Evolutionary conservation across 2,113 vertebrate species (phyloP), one percentile per base, ranked within the genome.

Genomic region (Cettia cetti): DNA sequence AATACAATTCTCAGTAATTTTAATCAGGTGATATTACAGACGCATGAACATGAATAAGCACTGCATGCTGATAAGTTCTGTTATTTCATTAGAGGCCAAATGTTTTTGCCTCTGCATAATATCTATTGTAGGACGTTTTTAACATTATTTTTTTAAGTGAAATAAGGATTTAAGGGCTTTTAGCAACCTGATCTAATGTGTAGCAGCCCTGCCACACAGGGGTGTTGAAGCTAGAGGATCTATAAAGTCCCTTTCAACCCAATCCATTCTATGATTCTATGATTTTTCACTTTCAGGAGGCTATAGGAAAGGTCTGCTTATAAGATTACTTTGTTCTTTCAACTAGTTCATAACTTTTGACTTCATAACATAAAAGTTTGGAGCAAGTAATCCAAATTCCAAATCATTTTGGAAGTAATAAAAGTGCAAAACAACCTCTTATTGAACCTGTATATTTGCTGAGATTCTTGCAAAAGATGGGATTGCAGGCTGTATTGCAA

Each of bases 61-160:
- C 84, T 94, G 76, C 96, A 85, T 95, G 95, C 59, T 94, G 87
- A 11, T 86, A 93, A 76, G 49, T 30, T 95, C 94, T 83, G 47
- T 95, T 96, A 78, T 89, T 97, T 95, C 70, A 31, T 92, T 91
- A 66, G 47, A 30, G 91, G 57, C 53, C 96, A 97, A 95, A 92
- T 96, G 79, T 92, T 97, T 96, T 93, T 94, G 52, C 63, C 37
- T 63, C 84, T 94, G 39, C 75, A 81, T 91, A 92, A 35, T 72
- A 92, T 82, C 44, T 86, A 77, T 93, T 90, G 72, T 93, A 89
- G 97, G 15, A 92, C 65, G n/a, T 90, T 70, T 92, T 57, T 53
- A 89, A 22, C 30, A 74, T 86, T 86, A n/a, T 49, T 53, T 91
- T 94, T 89, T 81, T 70, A 85, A 70, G 84, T 93, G 45, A 82